phyloP scores from a whole-genome alignment of 2,113 vertebrate genomes.

The Merops nubicus region DNA sequence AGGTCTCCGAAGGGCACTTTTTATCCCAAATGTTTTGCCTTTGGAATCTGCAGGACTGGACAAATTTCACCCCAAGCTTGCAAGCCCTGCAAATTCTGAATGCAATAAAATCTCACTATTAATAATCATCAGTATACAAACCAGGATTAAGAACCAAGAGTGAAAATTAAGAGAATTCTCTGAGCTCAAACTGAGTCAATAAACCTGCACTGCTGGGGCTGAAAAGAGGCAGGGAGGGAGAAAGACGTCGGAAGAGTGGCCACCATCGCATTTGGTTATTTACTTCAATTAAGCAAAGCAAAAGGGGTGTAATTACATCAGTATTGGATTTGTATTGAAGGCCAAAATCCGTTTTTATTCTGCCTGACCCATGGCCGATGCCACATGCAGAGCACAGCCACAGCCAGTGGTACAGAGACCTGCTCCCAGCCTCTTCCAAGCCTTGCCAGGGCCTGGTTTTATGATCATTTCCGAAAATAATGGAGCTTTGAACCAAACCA shows the following conservation, averaged over 20 bases:
- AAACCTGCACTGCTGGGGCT: neutral
- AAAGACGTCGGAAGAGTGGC: neutral
- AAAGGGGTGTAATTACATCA: neutral
- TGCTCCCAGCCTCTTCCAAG: neutral
- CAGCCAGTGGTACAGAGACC: fast-evolving
- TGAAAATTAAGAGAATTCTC: neutral
- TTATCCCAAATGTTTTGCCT: neutral
- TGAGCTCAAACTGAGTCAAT: too few species aligned
- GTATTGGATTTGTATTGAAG: neutral
- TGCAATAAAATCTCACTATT: neutral
- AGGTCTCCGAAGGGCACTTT: neutral
- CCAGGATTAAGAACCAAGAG: neutral
- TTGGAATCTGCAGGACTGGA: too few species aligned
- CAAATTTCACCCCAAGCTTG: neutral
- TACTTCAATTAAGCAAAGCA: neutral
- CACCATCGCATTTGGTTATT: neutral
- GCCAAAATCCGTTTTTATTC: neutral
- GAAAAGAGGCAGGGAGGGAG: neutral
- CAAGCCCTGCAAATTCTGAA: neutral
- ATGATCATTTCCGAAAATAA: neutral
- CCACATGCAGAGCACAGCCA: fast-evolving
- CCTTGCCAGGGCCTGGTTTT: neutral
- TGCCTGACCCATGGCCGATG: fast-evolving
- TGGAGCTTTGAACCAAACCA: neutral
- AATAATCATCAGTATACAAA: neutral